Evolutionary conservation across 1,140 invertebrate genomes (phyloP).

Genomic region (Ptiloglossa arizonensis): DNA sequence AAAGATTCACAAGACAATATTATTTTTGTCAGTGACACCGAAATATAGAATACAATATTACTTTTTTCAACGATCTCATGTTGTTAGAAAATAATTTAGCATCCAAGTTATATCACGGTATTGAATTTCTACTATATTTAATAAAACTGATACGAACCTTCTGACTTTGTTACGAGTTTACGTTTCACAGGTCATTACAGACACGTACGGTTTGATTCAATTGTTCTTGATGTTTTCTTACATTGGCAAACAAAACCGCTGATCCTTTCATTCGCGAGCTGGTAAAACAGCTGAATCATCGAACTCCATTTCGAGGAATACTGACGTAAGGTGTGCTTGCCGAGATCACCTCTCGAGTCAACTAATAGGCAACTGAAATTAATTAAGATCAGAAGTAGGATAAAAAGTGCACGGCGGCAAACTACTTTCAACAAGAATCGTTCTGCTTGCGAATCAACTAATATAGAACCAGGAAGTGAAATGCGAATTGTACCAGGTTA

Average conservation of each 20-base stretch:
- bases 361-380: slow-evolving; percentile 61
- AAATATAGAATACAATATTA: too few species aligned
- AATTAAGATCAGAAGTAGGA: slow-evolving; percentile 57
- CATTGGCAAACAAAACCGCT: neutral
- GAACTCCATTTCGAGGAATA: neutral
- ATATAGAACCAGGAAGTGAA: neutral
- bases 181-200: neutral
- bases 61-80: too few species aligned
- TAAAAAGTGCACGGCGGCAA: slow-evolving; percentile 39
- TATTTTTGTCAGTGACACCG: too few species aligned
- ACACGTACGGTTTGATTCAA: neutral
- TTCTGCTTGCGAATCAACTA: neutral
- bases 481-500: neutral
- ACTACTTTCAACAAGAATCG: slow-evolving; percentile 14
- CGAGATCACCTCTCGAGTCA: slow-evolving; percentile 41
- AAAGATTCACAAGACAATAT: too few species aligned
- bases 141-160: neutral
- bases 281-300: slow-evolving; percentile 48
- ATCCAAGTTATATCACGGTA: too few species aligned
- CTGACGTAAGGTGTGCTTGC: slow-evolving; percentile 33
- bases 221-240: neutral
- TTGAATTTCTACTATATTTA: neutral
- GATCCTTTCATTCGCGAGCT: slow-evolving; percentile 31
- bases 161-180: neutral
- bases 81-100: too few species aligned